phyloP scores from a whole-genome alignment of 2,888 invertebrate genomes.

The Zaprionus obscuricornis region DNA sequence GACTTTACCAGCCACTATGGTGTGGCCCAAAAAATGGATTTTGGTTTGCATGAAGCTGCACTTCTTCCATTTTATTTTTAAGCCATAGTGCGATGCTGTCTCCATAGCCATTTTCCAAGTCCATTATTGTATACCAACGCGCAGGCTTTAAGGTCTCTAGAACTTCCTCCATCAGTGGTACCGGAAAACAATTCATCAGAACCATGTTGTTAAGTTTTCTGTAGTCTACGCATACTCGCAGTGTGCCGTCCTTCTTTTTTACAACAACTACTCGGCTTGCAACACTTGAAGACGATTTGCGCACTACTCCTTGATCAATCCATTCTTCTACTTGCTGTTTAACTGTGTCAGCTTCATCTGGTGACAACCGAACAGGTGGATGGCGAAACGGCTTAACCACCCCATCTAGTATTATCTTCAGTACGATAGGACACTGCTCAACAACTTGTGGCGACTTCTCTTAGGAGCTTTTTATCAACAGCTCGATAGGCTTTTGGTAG shows the following conservation, averaged over 20 bases:
- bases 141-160: neutral
- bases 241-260: neutral
- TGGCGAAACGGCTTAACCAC: constrained; percentile 27
- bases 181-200: constrained; percentile 2
- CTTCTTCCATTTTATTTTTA: constrained; percentile 28
- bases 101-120: constrained; percentile 4
- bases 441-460: too few species aligned
- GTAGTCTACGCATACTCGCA: neutral
- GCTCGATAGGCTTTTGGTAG: too few species aligned
- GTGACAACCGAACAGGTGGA: constrained; percentile 17
- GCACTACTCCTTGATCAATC: neutral
- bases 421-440: too few species aligned
- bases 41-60: constrained; percentile 16
- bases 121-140: neutral
- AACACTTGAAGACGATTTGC: neutral
- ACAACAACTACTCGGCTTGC: neutral
- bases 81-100: constrained; percentile 1
- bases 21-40: constrained; percentile 26
- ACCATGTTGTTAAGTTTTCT: constrained; percentile 16
- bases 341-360: constrained; percentile 4
- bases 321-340: too few species aligned
- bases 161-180: constrained; percentile 28
- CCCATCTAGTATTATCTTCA: too few species aligned
- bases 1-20: constrained; percentile 12
- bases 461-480: too few species aligned